A percentile compares a stretch with the other conserved stretches of the same genome.
Conservation (phyloP, 2,113 vertebrate species). For the Candoia aspera region DNA sequence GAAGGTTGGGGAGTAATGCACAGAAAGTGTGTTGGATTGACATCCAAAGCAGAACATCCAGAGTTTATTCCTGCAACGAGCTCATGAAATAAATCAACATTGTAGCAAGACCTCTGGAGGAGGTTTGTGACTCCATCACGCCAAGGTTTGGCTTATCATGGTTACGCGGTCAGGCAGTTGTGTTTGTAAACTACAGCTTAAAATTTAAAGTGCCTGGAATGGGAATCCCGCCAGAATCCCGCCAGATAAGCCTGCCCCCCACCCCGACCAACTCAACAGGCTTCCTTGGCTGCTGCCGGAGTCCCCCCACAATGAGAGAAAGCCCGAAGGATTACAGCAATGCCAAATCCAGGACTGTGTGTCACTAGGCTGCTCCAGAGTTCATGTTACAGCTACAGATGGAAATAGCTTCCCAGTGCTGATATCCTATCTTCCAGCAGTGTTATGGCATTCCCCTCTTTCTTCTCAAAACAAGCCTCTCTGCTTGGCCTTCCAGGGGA, state of each 20-base stretch:
- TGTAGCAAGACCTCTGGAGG: no score
- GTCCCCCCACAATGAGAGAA: neutral
- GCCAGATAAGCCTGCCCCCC: no score
- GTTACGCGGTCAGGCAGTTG: neutral
- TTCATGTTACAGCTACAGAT: conserved; percentile 28
- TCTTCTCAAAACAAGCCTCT: neutral
- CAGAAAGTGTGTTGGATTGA: neutral
- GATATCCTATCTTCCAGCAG: neutral
- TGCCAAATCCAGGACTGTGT: neutral
- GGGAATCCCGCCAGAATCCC: neutral
- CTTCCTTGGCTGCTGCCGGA: neutral
- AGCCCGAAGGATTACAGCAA: neutral
- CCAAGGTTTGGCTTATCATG: neutral
- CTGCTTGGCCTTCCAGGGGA: neutral
- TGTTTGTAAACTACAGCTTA: neutral
- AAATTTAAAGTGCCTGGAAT: neutral
- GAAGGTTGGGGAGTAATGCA: neutral
- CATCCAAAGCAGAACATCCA: no score
- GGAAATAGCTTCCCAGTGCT: conserved; percentile 6
- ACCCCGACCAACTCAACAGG: neutral
- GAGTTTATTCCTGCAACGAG: no score
- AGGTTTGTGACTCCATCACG: neutral
- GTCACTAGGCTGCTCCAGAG: neutral
- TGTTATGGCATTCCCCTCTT: no score
- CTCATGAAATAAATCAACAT: neutral